These are phyloP conservation scores for Mionectes olivaceus DNA, from an alignment of 2,797 vertebrate genomes.

Conservation along the genomic window DNA sequence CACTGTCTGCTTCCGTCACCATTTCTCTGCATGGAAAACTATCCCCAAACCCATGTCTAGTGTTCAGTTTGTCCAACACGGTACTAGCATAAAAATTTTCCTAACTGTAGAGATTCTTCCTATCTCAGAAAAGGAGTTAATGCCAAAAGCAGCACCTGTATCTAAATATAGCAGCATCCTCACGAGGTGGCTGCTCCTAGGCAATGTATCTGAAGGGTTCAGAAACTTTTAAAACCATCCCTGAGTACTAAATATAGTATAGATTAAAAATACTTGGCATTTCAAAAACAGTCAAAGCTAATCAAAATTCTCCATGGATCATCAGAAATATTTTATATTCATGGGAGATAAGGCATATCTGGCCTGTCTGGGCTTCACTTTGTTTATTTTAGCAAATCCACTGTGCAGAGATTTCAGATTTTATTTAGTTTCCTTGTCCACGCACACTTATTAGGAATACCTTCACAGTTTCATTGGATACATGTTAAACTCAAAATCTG, in stretches of 20 bases:
- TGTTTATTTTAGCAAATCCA: background rate
- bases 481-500: background rate
- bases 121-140: background rate
- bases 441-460: background rate
- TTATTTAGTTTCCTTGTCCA: background rate
- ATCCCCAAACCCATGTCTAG: background rate
- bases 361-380: background rate
- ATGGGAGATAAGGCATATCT: background rate
- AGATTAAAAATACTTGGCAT: background rate
- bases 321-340: background rate
- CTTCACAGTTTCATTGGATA: background rate
- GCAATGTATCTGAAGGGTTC: background rate
- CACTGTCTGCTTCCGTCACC: background rate
- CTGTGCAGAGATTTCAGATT: background rate
- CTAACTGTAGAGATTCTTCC: background rate
- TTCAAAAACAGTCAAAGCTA: conserved; percentile 22
- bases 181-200: conserved; percentile 1
- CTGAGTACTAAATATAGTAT: background rate
- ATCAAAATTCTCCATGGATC: background rate
- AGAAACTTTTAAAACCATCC: conserved; percentile 31
- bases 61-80: background rate
- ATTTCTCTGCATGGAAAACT: background rate
- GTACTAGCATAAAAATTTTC: background rate
- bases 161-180: background rate
- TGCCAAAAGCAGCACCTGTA: background rate